A percentile compares a stretch with the other conserved stretches of the same genome.
Conservation (phyloP, 2,113 vertebrate species). For the Scomber colias region DNA sequence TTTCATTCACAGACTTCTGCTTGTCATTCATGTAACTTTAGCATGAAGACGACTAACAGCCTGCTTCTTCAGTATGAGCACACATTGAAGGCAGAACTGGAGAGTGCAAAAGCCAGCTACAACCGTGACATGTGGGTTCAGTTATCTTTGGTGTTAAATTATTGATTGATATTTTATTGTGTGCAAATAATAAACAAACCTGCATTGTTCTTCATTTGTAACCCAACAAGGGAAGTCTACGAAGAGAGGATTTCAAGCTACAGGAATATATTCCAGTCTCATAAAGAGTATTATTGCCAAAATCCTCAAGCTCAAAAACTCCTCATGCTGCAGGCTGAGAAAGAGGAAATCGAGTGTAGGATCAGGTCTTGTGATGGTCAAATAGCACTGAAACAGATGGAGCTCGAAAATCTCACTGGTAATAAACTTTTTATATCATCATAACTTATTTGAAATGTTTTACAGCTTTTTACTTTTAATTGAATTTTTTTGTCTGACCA, state of each 20-base stretch:
- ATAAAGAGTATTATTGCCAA: conserved; percentile 78
- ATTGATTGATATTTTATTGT: background rate
- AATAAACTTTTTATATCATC: conserved; percentile 35
- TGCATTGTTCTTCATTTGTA: conserved; percentile 31
- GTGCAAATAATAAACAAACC: background rate
- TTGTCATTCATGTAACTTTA: conserved; percentile 48
- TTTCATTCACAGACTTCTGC: background rate
- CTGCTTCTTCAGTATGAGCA: conserved; percentile 80
- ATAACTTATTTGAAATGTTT: conserved; percentile 25
- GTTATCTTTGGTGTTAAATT: background rate
- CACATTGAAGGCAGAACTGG: conserved; percentile 77
- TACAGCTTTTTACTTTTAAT: background rate
- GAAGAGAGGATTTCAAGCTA: conserved; percentile 79
- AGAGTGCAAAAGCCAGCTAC: conserved; percentile 71
- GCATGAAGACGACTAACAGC: conserved; percentile 69
- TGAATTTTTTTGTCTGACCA: conserved; percentile 42
- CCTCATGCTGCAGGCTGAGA: conserved; percentile 72
- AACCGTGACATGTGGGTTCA: conserved; percentile 75
- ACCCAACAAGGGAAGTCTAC: conserved; percentile 72
- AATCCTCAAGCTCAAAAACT: conserved; percentile 77
- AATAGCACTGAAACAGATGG: conserved; percentile 73
- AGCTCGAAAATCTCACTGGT: conserved; percentile 71
- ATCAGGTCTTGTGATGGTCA: conserved; percentile 73
- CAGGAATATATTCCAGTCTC: conserved; percentile 68
- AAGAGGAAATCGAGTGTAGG: conserved; percentile 74